phyloP scores from a whole-genome alignment of 2,797 vertebrate species.

The Tenualosa ilisha region DNA sequence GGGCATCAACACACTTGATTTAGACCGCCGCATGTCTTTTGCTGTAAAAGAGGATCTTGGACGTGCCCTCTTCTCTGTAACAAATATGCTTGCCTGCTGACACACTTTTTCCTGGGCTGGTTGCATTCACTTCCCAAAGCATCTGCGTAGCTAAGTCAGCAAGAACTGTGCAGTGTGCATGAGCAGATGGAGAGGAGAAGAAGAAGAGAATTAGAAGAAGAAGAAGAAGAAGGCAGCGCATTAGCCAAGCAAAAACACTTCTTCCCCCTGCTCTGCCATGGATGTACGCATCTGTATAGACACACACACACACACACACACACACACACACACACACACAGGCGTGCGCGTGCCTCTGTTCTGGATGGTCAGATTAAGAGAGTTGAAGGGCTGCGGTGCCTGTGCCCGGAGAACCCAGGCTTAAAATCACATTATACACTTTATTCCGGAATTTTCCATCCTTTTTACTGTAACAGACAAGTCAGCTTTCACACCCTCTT shows the following conservation, averaged over 20 bases:
- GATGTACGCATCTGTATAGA: constrained; percentile 51
- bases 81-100: constrained; percentile 63
- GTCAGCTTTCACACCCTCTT: constrained; percentile 23
- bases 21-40: neutral
- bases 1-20: constrained; percentile 1
- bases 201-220: constrained; percentile 31
- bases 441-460: constrained; percentile 35
- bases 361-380: constrained; percentile 33
- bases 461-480: constrained; percentile 20
- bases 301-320: no score
- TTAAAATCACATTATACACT: constrained; percentile 56
- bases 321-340: no score
- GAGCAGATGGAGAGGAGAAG: constrained; percentile 65
- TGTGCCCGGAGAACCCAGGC: constrained; percentile 49
- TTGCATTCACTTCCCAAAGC: constrained; percentile 55
- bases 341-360: constrained; percentile 2
- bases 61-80: constrained; percentile 42
- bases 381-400: constrained; percentile 36
- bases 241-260: constrained; percentile 47
- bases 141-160: constrained; percentile 72
- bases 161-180: constrained; percentile 61
- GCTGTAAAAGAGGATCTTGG: constrained; percentile 32
- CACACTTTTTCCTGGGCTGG: constrained; percentile 61
- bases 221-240: constrained; percentile 33
- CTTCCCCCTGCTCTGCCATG: constrained; percentile 26